Evolutionary conservation across 2,888 invertebrate genomes (phyloP), one percentile per base, ranked within the genome.

Genomic region (Phalera bucephala): DNA sequence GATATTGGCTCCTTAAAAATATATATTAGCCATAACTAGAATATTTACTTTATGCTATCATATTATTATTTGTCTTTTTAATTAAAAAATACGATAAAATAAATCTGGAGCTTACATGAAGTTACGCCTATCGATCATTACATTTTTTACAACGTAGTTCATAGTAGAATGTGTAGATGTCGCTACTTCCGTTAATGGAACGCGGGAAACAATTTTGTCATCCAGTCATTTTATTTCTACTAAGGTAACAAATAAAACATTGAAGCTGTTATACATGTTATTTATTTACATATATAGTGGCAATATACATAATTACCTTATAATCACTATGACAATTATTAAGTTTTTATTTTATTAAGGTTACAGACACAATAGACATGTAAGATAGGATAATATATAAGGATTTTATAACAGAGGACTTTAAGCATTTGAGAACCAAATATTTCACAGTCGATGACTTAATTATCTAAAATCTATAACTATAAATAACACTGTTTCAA

Each of bases 241-340:
- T n/a, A n/a, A n/a, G 3, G 9, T n/a, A 8, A 6, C 9, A 51
- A 72, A 67, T 65, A 40, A 75, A 70, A 67, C 61, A 70, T 61
- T 55, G 42, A 58, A 63, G 76, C 77, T 72, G 79, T 28, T 29
- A 29, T 29, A 29, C 29, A 29, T 65, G 56, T 56, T 50, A 65
- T 64, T 59, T 44, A 27, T 27, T 27, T 27, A 27, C 61, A 64
- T 59, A 81, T 76, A 65, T 64, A 63, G 64, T 71, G 65, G 58
- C 61, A 69, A 66, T 68, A 73, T 9, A 70, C 51, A 57, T 58
- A 45, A 55, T 55, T 57, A 49, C 53, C 65, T 52, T n/a, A n/a
- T n/a, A n/a, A 70, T 67, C 59, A 58, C 66, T 72, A 73, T 64
- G 54, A 67, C 54, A 57, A 52, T 60, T 66, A 67, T 49, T 70